These are phyloP conservation scores for Laupala kohalensis DNA, from an alignment of 1,140 invertebrate genomes.

Conservation along the genomic window DNA sequence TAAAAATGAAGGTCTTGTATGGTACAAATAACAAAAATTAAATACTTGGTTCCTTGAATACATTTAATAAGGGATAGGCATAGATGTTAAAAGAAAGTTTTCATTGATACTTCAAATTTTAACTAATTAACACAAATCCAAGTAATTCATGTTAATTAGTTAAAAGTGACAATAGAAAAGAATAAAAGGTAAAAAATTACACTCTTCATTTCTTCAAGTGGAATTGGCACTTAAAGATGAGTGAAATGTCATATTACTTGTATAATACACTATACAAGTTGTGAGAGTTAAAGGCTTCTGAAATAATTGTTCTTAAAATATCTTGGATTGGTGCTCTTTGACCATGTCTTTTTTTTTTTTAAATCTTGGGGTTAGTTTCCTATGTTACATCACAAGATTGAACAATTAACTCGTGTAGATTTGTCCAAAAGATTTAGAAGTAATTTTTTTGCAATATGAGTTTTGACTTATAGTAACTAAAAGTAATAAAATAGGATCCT, in stretches of 20 bases:
- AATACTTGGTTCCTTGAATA: too few relatives aligned
- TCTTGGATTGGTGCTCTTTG: too few relatives aligned
- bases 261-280: background rate
- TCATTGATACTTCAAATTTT: background rate
- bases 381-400: too few relatives aligned
- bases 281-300: background rate
- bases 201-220: background rate
- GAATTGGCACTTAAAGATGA: background rate
- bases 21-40: background rate
- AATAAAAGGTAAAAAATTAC: background rate
- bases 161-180: background rate
- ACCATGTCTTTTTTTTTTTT: too few relatives aligned
- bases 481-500: too few relatives aligned
- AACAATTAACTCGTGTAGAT: too few relatives aligned
- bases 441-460: too few relatives aligned
- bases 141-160: background rate
- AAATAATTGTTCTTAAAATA: too few relatives aligned
- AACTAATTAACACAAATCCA: background rate
- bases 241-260: background rate
- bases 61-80: background rate
- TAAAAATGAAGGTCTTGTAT: background rate
- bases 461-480: too few relatives aligned
- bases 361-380: too few relatives aligned
- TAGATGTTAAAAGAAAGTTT: background rate
- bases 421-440: too few relatives aligned